A percentile compares a stretch with the other conserved stretches of the same genome.
Evolutionary conservation across 2,113 vertebrate species (phyloP).

Genomic region (Bubo blakistoni): DNA sequence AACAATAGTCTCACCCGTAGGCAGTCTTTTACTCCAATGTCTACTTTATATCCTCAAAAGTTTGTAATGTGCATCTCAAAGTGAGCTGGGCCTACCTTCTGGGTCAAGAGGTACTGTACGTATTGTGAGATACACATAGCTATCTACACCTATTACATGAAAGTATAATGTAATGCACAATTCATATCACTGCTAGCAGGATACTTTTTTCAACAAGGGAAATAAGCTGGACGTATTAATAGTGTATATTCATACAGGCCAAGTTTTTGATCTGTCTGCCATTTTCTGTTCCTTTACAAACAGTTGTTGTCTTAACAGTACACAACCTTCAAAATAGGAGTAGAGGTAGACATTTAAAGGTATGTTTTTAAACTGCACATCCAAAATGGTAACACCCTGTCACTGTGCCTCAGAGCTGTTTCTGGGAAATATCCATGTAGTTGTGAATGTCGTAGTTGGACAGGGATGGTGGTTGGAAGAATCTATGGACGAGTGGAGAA

Average conservation of each 20-base stretch:
- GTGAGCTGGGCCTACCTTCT: not conserved
- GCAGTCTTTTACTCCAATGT: not conserved
- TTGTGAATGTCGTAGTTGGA: not conserved
- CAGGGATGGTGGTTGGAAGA: not conserved
- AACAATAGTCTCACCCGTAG: not conserved
- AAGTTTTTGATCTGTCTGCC: not conserved
- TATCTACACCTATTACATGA: not conserved
- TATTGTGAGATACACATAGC: fast-evolving
- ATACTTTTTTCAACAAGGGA: not conserved
- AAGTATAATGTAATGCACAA: not conserved
- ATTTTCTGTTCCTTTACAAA: not conserved
- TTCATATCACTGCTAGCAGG: not conserved
- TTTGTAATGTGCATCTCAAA: not conserved
- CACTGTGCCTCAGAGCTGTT: not conserved
- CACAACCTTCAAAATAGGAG: not conserved
- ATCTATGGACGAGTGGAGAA: not conserved
- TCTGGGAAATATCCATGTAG: not conserved
- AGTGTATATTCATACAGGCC: not conserved
- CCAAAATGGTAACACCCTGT: not conserved
- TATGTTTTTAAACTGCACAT: not conserved
- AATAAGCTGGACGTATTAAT: not conserved
- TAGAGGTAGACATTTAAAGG: not conserved
- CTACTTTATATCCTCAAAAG: not conserved
- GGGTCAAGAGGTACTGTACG: not conserved
- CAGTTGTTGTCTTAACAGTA: not conserved